A percentile compares a stretch with the other conserved stretches of the same genome.
Conservation (phyloP, 1,140 invertebrate species). For the Camponotus pennsylvanicus region DNA sequence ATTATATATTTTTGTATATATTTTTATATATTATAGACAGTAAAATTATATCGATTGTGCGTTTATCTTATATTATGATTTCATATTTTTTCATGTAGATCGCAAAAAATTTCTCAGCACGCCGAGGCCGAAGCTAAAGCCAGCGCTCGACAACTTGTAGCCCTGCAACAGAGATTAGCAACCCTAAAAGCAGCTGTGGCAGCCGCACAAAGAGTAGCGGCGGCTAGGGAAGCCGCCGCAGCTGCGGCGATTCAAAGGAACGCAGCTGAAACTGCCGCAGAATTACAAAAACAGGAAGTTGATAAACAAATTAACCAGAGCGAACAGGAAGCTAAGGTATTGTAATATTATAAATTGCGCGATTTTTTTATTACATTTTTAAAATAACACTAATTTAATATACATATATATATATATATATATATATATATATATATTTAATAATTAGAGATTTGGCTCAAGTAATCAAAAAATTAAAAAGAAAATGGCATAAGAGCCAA, state of each 20-base stretch:
- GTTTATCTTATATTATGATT: background rate
- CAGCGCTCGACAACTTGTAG: constrained; percentile 83
- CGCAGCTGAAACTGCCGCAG: constrained; percentile 83
- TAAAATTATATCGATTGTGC: background rate
- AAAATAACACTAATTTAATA: background rate
- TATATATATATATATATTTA: too few species aligned
- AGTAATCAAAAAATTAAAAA: too few species aligned
- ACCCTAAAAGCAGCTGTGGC: constrained; percentile 84
- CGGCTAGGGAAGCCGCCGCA: constrained; percentile 83
- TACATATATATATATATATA: too few species aligned
- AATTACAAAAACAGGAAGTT: constrained; percentile 84
- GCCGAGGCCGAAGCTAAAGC: constrained; percentile 80
- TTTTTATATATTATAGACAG: background rate
- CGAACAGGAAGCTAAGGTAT: constrained; percentile 83
- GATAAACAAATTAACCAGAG: constrained; percentile 84
- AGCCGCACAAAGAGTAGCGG: constrained; percentile 84
- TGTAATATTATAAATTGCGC: background rate
- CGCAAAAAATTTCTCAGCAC: constrained; percentile 82
- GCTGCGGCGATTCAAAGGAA: constrained; percentile 84
- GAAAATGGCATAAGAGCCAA: too few species aligned
- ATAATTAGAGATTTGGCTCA: too few species aligned
- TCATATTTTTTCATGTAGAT: constrained; percentile 70
- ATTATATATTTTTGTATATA: too few species aligned
- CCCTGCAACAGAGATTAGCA: constrained; percentile 84
- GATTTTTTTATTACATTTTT: background rate